Evolutionary conservation across 2,888 invertebrate genomes (phyloP).

Genomic region (Stegophylla sp.): DNA sequence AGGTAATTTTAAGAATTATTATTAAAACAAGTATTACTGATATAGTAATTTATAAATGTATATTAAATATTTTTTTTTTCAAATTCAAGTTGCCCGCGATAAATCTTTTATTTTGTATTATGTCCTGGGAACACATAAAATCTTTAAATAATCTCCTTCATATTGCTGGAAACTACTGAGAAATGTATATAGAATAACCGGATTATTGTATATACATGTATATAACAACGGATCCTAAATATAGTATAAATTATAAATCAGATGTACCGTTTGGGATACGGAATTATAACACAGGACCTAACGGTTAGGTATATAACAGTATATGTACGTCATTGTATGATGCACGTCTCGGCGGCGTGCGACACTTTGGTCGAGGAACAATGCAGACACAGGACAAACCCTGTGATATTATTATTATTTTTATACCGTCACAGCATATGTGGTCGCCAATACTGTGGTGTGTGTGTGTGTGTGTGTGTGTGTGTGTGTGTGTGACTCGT

Average conservation of each 20-base stretch:
- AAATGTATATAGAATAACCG: too few species aligned
- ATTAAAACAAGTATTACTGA: too few species aligned
- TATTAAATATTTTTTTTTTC: too few species aligned
- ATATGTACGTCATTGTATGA: not conserved
- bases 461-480: too few species aligned
- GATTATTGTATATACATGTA: not conserved
- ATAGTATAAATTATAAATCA: not conserved
- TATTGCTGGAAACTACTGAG: too few species aligned
- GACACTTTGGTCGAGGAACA: not conserved
- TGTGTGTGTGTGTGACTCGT: not conserved
- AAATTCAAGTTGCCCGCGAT: too few species aligned
- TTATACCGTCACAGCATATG: not conserved
- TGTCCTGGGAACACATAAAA: too few species aligned
- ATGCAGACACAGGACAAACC: not conserved
- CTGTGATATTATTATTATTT: not conserved
- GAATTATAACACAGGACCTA: not conserved
- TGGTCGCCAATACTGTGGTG: too few species aligned
- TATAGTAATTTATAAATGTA: too few species aligned
- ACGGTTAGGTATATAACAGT: not conserved
- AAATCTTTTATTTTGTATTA: too few species aligned
- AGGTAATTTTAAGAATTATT: too few species aligned
- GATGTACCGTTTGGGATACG: not conserved
- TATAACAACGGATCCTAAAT: conserved; percentile 1
- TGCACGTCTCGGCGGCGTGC: not conserved
- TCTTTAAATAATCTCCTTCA: too few species aligned